Conservation (phyloP, 1,140 invertebrate genomes). For the Himalopsyche phryganea region DNA sequence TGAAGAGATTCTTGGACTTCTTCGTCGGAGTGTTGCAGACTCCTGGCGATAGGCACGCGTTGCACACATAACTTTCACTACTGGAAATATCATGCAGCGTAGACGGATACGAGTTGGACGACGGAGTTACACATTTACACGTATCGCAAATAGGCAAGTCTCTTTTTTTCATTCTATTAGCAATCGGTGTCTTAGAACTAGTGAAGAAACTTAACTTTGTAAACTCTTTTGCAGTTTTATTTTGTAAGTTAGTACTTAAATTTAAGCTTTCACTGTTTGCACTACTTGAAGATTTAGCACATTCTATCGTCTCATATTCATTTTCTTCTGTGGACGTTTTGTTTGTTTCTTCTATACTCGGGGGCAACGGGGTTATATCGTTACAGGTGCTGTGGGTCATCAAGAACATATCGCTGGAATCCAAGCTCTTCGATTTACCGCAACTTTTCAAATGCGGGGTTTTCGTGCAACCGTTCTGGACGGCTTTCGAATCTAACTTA, state of each 20-base stretch:
- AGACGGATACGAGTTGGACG: conserved; percentile 6
- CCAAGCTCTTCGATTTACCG: conserved; percentile 78
- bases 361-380: conserved; percentile 33
- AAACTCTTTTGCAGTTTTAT: conserved; percentile 35
- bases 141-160: conserved; percentile 40
- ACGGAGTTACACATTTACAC: conserved; percentile 39
- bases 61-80: conserved; percentile 25
- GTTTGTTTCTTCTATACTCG: conserved; percentile 39
- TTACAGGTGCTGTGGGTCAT: conserved; percentile 46
- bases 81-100: conserved; percentile 8
- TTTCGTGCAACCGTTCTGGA: conserved; percentile 11
- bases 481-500: conserved; percentile 34
- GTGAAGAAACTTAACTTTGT: conserved; percentile 44
- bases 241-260: conserved; percentile 16
- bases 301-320: conserved; percentile 37
- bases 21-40: conserved; percentile 26
- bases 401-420: conserved; percentile 72
- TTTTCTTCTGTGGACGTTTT: conserved; percentile 35
- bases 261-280: conserved; percentile 25
- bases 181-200: conserved; percentile 38
- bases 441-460: conserved; percentile 64
- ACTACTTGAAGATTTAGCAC: conserved; percentile 26
- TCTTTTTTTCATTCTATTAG: conserved; percentile 40
- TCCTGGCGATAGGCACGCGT: conserved; percentile 19
- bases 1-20: conserved; percentile 22